phyloP scores from a whole-genome alignment of 2,888 invertebrate genomes.

The Sipunculus nudus region DNA sequence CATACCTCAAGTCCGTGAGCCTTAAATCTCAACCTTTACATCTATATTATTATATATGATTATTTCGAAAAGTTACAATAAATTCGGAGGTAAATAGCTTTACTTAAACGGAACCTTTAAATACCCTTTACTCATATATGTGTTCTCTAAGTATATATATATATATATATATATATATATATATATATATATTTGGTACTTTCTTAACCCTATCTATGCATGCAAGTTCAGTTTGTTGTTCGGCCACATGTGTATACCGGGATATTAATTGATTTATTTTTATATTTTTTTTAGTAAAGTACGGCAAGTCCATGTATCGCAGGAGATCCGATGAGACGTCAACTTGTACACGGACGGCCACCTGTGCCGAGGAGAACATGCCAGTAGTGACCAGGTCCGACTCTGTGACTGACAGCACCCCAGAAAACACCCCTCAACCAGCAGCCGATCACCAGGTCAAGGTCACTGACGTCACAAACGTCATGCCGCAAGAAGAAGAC shows the following conservation, averaged over 20 bases:
- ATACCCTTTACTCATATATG: neutral
- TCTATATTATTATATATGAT: neutral
- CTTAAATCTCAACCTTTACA: neutral
- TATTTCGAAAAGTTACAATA: neutral
- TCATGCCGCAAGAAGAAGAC: too few species aligned
- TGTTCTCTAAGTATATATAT: neutral
- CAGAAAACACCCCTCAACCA: too few species aligned
- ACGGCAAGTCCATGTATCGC: too few species aligned
- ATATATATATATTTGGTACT: neutral
- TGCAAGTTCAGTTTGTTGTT: neutral
- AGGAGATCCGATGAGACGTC: too few species aligned
- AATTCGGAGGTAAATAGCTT: neutral
- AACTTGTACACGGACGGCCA: too few species aligned
- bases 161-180: conserved; percentile 10
- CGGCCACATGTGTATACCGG: neutral
- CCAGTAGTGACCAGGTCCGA: too few species aligned
- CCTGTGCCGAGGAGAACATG: too few species aligned
- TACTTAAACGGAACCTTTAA: neutral
- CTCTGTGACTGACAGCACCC: too few species aligned
- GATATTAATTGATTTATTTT: neutral
- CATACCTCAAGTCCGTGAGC: too few species aligned
- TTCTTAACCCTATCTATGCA: neutral
- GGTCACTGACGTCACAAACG: too few species aligned
- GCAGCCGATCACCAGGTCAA: too few species aligned
- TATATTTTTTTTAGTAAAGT: neutral